phyloP scores from a whole-genome alignment of 1,140 invertebrate genomes.

The Nixonia krombeini region DNA sequence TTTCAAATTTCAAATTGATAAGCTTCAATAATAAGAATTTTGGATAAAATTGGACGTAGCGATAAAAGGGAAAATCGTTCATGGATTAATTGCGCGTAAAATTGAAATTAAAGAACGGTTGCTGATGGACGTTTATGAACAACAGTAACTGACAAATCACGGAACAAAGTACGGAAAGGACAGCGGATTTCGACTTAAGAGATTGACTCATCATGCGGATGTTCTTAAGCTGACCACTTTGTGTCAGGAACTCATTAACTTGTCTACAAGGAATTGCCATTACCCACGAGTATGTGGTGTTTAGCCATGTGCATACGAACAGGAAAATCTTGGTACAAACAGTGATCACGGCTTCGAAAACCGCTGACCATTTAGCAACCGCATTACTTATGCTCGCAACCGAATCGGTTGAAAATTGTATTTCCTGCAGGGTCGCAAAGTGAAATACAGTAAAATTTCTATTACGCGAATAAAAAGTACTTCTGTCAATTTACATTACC shows the following conservation, averaged over 20 bases:
- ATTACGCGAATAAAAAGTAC: not conserved
- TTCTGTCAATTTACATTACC: not conserved
- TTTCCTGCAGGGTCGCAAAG: no score
- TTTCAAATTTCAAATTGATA: no score
- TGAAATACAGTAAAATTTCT: conserved; percentile 8
- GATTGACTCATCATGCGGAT: conserved; percentile 40
- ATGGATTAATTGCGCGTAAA: no score
- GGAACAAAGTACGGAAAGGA: not conserved
- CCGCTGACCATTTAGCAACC: not conserved
- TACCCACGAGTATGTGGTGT: conserved; percentile 46
- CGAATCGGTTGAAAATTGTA: no score
- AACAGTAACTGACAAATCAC: not conserved
- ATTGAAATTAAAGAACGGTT: no score
- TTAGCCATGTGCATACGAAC: conserved; percentile 33
- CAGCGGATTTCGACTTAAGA: conserved; percentile 31
- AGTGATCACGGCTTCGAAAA: conserved; percentile 37
- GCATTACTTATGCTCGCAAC: not conserved
- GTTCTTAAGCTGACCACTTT: conserved; percentile 41
- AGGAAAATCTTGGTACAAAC: conserved; percentile 46
- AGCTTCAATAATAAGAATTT: no score
- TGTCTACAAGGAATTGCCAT: conserved; percentile 52
- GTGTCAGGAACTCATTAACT: conserved; percentile 53
- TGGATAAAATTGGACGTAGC: no score
- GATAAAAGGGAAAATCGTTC: no score
- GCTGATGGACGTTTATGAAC: no score